Base-by-base conservation (phyloP, 1,140 invertebrate genomes). In the Hyphantria cunea region DNA sequence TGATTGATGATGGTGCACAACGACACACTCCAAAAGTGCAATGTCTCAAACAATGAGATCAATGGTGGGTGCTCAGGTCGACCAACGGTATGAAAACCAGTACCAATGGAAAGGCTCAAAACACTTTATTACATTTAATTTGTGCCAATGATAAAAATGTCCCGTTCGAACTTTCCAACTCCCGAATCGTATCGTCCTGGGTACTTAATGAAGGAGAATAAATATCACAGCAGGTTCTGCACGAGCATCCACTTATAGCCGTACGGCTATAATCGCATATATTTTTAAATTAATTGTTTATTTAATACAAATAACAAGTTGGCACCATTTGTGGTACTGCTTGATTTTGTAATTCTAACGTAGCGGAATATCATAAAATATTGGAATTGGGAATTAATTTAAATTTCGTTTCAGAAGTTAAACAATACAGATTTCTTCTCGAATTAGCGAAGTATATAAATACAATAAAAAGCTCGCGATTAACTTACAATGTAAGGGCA, bases 21-120 rank as follows among this genome's bases (percentile, higher is more conserved):
- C 60, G 64, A 74, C 74, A 78, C 74, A 75, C 68, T 74, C 76
- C 63, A 82, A 84, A 86, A 84, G 66, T 84, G 83, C 83, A 82
- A 76, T 68, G 74, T 72, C 70, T 82, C 60, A 72, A 75, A 78
- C 66, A 80, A 78, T 73, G 78, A 80, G 78, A 79, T 70, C 80
- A 69, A 68, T 66, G 59, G 50, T 61, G 54, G 60, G 66, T 47
- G 52, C 55, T 44, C 37, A 62, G 82, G 86, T 84, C 86, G 69
- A 77, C 33, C 83, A 89, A 89, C 86, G 86, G 86, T 86, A 37
- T 70, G 47, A 39, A 81, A 88, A 89, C 86, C 86, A 73, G 86
- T 86, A 78, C 74, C 50, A 47, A 60, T 63, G 62, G 65, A 74
- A 71, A 75, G 71, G 69, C 68, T 66, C 64, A 63, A 70, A 70